phyloP scores from a whole-genome alignment of 2,888 invertebrate species.

The Xanthorhoe spadicearia region DNA sequence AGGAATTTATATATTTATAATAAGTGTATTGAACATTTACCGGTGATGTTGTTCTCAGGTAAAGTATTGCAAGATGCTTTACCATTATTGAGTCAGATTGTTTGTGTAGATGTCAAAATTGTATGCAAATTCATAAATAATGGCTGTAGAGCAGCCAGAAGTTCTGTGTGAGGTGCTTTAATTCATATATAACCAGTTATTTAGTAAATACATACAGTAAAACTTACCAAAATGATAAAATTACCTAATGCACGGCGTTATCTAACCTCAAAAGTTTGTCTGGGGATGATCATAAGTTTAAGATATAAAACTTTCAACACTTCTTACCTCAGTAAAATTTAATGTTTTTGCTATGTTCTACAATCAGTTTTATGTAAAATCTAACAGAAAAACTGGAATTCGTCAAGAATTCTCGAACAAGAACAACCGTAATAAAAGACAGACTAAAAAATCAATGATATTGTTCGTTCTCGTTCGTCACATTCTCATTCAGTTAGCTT shows the following conservation, averaged over 20 bases:
- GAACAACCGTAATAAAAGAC: conserved; percentile 16
- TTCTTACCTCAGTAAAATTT: conserved; percentile 24
- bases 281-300: neutral
- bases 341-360: conserved; percentile 3
- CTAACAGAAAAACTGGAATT: conserved; percentile 14
- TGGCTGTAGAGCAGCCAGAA: neutral
- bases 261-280: conserved; percentile 68
- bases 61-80: conserved; percentile 28
- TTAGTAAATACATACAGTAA: conserved; percentile 16
- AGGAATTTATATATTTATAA: conserved; percentile 3
- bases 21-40: neutral
- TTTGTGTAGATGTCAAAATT: conserved; percentile 23
- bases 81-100: conserved; percentile 36
- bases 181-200: neutral
- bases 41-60: neutral
- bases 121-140: neutral
- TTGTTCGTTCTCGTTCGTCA: too few species aligned
- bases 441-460: conserved; percentile 18
- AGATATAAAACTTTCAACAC: neutral
- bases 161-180: neutral
- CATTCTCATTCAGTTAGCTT: neutral
- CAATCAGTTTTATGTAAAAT: conserved; percentile 18
- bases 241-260: conserved; percentile 63
- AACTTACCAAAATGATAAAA: conserved; percentile 38
- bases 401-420: conserved; percentile 9